phyloP scores from a whole-genome alignment of 2,888 invertebrate species.

The Zonitis immaculata region DNA sequence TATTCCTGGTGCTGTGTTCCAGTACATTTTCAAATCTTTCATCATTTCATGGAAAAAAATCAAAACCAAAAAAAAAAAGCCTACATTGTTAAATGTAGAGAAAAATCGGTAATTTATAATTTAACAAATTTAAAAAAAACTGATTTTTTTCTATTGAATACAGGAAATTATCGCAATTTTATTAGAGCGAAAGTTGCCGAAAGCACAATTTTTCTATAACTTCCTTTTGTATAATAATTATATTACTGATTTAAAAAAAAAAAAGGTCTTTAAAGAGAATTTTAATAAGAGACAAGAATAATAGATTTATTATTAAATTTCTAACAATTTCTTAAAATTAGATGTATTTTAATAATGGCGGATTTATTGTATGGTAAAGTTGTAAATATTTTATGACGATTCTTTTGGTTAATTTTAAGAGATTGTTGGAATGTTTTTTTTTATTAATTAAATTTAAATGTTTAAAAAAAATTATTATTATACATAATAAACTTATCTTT shows the following conservation, averaged over 20 bases:
- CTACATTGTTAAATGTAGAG: too few relatives aligned
- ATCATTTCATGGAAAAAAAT: too few relatives aligned
- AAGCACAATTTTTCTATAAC: conserved; percentile 33
- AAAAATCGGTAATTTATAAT: background rate
- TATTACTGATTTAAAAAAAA: conserved; percentile 13
- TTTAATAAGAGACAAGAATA: conserved; percentile 23
- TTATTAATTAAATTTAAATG: conserved; percentile 7
- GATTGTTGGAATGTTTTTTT: background rate
- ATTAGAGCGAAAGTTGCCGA: conserved; percentile 1
- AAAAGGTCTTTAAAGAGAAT: conserved; percentile 17
- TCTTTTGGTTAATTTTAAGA: conserved; percentile 4
- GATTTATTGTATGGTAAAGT: conserved; percentile 2
- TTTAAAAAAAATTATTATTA: conserved; percentile 2
- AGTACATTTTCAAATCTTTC: too few relatives aligned
- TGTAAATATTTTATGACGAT: conserved; percentile 17
- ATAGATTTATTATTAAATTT: conserved; percentile 11
- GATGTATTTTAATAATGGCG: conserved; percentile 24
- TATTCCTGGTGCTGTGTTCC: conserved; percentile 15
- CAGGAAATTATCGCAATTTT: background rate
- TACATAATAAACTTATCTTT: conserved; percentile 11
- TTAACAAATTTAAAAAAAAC: too few relatives aligned
- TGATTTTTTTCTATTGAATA: background rate
- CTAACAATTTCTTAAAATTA: conserved; percentile 9
- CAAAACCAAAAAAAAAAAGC: too few relatives aligned
- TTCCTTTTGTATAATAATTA: conserved; percentile 31